A percentile compares a stretch with the other conserved stretches of the same genome.
These are phyloP conservation scores for Steinernema feltiae DNA, from an alignment of 1,140 invertebrate genomes.

Conservation along the genomic window DNA sequence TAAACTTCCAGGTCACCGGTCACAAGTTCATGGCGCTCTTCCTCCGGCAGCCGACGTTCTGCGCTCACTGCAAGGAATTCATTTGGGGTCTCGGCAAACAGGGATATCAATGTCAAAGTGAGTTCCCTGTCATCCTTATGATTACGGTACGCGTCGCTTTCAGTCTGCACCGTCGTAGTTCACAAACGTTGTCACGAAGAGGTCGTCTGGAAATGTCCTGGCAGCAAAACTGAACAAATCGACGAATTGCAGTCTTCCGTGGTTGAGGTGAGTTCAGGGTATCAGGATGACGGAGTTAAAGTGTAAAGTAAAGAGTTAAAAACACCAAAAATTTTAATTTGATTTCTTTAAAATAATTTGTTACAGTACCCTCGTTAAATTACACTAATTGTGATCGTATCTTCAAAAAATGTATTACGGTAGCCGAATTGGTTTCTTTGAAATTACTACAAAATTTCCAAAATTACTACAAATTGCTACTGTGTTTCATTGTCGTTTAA, in stretches of 20 bases:
- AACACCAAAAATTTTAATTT: no score
- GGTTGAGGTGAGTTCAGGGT: slow-evolving; percentile 74
- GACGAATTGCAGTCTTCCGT: slow-evolving; percentile 70
- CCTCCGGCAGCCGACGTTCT: slow-evolving; percentile 92
- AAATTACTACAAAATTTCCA: no score
- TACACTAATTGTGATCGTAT: no score
- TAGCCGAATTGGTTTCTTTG: no score
- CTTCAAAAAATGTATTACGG: no score
- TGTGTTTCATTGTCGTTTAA: no score
- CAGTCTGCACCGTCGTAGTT: slow-evolving; percentile 87
- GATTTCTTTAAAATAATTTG: no score
- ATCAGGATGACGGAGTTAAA: no score
- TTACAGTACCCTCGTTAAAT: no score
- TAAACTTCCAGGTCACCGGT: slow-evolving; percentile 70
- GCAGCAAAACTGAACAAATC: slow-evolving; percentile 70
- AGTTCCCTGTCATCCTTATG: slow-evolving; percentile 24
- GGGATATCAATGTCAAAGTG: slow-evolving; percentile 99
- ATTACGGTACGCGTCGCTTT: slow-evolving; percentile 54
- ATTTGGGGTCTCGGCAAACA: slow-evolving; percentile 98
- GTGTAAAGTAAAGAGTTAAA: no score
- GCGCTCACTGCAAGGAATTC: slow-evolving; percentile 81
- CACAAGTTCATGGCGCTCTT: slow-evolving; percentile 99
- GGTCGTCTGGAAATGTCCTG: slow-evolving; percentile 85
- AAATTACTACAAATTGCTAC: no score
- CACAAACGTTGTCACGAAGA: slow-evolving; percentile 94